These are phyloP conservation scores for Ara ararauna DNA, from an alignment of 2,797 vertebrate species.

Conservation along the genomic window DNA sequence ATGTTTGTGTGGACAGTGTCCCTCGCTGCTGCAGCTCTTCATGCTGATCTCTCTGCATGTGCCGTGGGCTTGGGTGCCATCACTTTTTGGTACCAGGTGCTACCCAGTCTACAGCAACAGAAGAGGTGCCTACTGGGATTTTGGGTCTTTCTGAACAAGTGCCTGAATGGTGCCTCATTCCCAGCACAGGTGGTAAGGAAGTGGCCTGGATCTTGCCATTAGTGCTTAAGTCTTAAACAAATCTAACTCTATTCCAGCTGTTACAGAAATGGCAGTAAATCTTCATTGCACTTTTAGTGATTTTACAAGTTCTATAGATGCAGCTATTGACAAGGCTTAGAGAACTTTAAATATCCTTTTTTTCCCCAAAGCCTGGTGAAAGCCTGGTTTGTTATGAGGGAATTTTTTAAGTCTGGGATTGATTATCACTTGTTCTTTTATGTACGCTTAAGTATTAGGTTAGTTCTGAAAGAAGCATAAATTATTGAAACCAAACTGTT, in stretches of 20 bases:
- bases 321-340: slow-evolving; percentile 11
- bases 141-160: neutral
- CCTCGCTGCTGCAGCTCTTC: neutral
- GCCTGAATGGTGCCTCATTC: neutral
- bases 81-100: neutral
- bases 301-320: neutral
- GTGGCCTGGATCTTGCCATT: neutral
- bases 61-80: fast-evolving
- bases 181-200: neutral
- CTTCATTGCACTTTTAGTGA: neutral
- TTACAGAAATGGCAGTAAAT: neutral
- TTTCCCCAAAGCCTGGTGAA: neutral
- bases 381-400: neutral
- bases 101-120: neutral
- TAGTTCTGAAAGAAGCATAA: slow-evolving; percentile 30
- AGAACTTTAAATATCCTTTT: neutral
- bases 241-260: neutral
- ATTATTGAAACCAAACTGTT: slow-evolving; percentile 49
- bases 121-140: neutral
- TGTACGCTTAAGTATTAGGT: slow-evolving; percentile 23
- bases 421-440: slow-evolving; percentile 24
- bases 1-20: neutral
- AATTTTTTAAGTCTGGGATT: slow-evolving; percentile 12
- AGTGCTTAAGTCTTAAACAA: neutral
- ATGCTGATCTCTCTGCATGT: fast-evolving